Evolutionary conservation across 2,888 invertebrate genomes (phyloP).

Genomic region (Syrphus vitripennis): DNA sequence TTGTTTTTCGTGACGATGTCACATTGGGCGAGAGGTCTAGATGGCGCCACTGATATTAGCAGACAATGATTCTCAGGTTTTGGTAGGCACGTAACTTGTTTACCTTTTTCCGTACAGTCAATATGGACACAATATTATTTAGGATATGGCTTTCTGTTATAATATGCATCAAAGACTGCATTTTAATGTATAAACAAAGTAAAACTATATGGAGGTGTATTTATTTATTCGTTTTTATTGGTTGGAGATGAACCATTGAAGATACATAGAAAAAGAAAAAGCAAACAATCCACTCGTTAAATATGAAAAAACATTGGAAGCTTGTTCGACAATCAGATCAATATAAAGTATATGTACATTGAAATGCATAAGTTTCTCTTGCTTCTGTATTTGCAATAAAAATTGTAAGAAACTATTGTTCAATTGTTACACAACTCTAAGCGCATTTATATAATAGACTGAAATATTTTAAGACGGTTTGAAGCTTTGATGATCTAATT

Average conservation of each 20-base stretch:
- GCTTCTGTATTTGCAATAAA: not conserved
- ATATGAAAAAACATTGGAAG: conserved; percentile 1
- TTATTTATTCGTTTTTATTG: not conserved
- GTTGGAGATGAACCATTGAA: conserved; percentile 5
- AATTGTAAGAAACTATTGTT: not conserved
- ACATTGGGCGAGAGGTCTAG: conserved; percentile 74
- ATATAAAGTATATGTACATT: not conserved
- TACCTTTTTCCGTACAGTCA: not conserved
- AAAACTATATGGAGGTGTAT: not conserved
- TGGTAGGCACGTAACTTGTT: not conserved
- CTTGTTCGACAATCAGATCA: conserved; percentile 12
- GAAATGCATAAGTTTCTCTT: not conserved
- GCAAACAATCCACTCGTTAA: conserved; percentile 24
- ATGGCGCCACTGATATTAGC: conserved; percentile 73
- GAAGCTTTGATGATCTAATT: too few relatives aligned
- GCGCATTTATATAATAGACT: too few relatives aligned
- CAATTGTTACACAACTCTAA: too few relatives aligned
- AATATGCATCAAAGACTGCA: conserved; percentile 24
- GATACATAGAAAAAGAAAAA: not conserved
- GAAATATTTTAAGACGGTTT: too few relatives aligned
- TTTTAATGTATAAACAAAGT: not conserved
- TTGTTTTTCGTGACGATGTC: conserved; percentile 74
- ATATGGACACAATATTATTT: conserved; percentile 34
- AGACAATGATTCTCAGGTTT: conserved; percentile 23
- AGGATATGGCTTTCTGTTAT: conserved; percentile 21